Evolutionary conservation across 1,140 invertebrate genomes (phyloP).

Genomic region (Hestina assimilis): DNA sequence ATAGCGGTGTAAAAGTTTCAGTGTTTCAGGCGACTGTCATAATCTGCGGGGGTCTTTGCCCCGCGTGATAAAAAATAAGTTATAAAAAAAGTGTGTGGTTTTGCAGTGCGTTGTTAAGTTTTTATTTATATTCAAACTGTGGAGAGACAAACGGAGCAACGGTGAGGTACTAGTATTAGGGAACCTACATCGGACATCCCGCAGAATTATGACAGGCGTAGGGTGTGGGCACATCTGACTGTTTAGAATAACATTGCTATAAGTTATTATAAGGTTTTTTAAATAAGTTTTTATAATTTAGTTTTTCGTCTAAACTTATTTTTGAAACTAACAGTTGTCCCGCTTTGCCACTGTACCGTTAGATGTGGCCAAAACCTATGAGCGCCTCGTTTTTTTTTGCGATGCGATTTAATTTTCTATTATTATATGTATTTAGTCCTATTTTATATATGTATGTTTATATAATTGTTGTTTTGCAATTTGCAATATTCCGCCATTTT

Average conservation of each 20-base stretch:
- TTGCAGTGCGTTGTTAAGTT: constrained; percentile 26
- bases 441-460: constrained; percentile 5
- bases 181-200: constrained; percentile 46
- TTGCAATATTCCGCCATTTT: neutral
- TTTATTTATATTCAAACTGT: constrained; percentile 15
- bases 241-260: neutral
- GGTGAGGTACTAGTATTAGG: constrained; percentile 28
- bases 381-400: constrained; percentile 3
- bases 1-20: constrained; percentile 3
- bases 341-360: constrained; percentile 1
- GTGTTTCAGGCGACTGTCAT: constrained; percentile 53
- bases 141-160: constrained; percentile 24
- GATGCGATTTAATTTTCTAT: neutral
- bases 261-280: neutral
- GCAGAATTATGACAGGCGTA: constrained; percentile 53
- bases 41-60: constrained; percentile 54
- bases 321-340: neutral
- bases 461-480: neutral
- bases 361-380: constrained; percentile 21
- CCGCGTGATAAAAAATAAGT: constrained; percentile 29
- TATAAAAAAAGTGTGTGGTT: constrained; percentile 27
- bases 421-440: neutral
- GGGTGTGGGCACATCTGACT: constrained; percentile 32
- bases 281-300: neutral
- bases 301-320: neutral